Base-by-base conservation (phyloP, 2,797 vertebrate species). In the Smutsia temminckii region DNA sequence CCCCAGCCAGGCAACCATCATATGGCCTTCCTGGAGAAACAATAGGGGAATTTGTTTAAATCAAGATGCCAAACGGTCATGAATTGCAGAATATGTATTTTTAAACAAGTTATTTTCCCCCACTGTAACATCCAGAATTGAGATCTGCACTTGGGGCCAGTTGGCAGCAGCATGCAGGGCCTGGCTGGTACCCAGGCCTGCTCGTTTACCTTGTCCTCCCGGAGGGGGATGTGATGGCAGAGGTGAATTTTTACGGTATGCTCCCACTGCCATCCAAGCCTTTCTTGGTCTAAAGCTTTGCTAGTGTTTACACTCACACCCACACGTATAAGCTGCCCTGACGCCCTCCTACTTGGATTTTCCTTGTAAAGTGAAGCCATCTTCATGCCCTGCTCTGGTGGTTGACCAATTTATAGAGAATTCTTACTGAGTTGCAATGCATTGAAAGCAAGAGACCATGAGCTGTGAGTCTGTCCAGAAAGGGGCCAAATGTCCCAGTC, bases 21-120 rank as follows among this genome's bases (percentile, higher is more conserved):
- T 75, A 87, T 84, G 96, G 87, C 89, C 49, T 92, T 95, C 49
- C 78, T 55, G 6, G 3, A 87, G 93, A 87, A 98, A 98, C 95
- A 97, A 97, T 32, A 95, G 95, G 61, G 89, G 78, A 46, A 46
- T 95, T 90, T 98, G 95, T 98, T 97, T 97, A 95, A 95, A 95
- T 61, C 23, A 83, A 89, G 81, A 95, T 97, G 95, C 96, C 96
- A 94, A 96, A 92, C 51, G 91, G 88, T 95, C 96, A 93, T 92
- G 93, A 96, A 96, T 55, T 83, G 74, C 84, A 97, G 98, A 97
- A 96, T 61, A 96, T 96, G 66, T 95, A 92, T 40, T 96, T 97
- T 97, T 96, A 94, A 96, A 95, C 80, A 96, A 98, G 94, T 88
- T 85, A 97, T 61, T 97, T 93, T 46, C 77, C 89, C 84, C 7